Base-by-base conservation (phyloP, 2,888 invertebrate genomes). In the Sminthurinus aureus region DNA sequence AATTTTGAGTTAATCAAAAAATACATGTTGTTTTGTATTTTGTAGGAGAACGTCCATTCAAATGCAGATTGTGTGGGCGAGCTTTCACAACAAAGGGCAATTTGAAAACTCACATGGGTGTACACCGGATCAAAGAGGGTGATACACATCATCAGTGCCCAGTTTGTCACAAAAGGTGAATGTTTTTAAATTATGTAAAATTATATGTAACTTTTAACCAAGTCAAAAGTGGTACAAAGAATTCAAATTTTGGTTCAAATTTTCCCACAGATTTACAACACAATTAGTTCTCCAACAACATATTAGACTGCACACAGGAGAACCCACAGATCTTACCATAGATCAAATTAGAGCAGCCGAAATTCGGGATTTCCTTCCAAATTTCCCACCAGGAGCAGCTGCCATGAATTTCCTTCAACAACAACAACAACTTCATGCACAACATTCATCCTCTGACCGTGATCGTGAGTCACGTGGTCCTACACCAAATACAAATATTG, bases 31-130 rank as follows among this genome's bases (percentile, higher is more conserved):
- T n/a, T n/a, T n/a, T n/a, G n/a, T n/a, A n/a, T n/a, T n/a, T n/a
- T n/a, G n/a, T n/a, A n/a, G 98, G 98, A 81, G 97, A 98, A 91
- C 92, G 98, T 83, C 98, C 99, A 9, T 99, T 97, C 91, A 96
- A 96, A 90, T 99, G 99, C 24, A n/a, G 81, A 24, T 69, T 92
- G 52, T 92, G 92, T 88, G 91, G 91, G 3, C 90, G 91, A 71
- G 92, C 92, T 24, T 92, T 93, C 90, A 92, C 92, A 13, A 93
- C 92, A 24, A 92, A 92, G 88, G 92, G 92, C 76, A 93, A 93
- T 89, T 90, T 92, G 87, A 93, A 92, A 89, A 93, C 92, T 11
- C 92, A 93, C 90, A 93, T 93, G 92, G 92, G 92, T 52, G 92
- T 92, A n/a, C 92, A 92, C 88, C 89, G 92, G 69, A 90, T 91